Conservation (phyloP, 1,140 invertebrate genomes). For the Hyposmocoma kahamanoa region DNA sequence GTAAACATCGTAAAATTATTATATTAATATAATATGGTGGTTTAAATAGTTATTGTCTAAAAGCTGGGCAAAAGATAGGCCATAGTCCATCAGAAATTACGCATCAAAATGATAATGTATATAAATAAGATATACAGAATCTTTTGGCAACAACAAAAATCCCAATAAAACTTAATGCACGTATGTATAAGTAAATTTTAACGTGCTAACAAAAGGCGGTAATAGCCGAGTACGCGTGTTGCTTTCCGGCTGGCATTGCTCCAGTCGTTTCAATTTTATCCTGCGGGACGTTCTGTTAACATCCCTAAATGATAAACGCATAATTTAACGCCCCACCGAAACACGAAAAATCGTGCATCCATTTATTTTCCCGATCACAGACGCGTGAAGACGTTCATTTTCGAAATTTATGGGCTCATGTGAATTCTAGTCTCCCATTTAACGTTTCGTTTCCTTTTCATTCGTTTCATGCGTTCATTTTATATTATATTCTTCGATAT, state of each 20-base stretch:
- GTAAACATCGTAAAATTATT: too few species aligned
- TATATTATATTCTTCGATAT: too few species aligned
- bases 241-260: constrained; percentile 50
- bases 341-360: constrained; percentile 56
- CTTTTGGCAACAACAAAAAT: too few species aligned
- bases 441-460: background rate
- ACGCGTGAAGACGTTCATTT: constrained; percentile 46
- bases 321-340: constrained; percentile 57
- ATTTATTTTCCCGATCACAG: constrained; percentile 54
- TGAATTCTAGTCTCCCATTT: constrained; percentile 11
- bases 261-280: constrained; percentile 70
- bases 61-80: too few species aligned
- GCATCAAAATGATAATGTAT: too few species aligned
- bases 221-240: constrained; percentile 25
- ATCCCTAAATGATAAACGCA: constrained; percentile 67
- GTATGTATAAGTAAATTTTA: too few species aligned
- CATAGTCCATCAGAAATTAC: too few species aligned
- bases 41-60: too few species aligned
- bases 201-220: background rate
- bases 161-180: too few species aligned
- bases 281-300: constrained; percentile 57
- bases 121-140: too few species aligned
- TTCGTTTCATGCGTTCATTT: too few species aligned
- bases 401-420: constrained; percentile 31
- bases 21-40: too few species aligned